Evolutionary conservation across 1,140 invertebrate species (phyloP).

Genomic region (Brachionus paranguensis): DNA sequence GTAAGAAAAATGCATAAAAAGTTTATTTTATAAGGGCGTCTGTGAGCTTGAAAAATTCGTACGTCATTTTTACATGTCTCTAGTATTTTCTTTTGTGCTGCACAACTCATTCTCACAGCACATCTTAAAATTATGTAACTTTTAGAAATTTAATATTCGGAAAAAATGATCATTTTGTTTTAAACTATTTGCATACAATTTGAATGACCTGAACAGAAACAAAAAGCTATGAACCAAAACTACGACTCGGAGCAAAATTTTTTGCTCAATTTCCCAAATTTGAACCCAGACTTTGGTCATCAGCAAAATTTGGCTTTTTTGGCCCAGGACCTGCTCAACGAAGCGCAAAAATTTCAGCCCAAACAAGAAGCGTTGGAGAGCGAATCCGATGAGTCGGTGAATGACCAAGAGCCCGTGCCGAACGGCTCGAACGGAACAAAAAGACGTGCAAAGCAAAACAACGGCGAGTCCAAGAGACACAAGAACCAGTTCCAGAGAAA

Average conservation of each 20-base stretch:
- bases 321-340: constrained; percentile 19
- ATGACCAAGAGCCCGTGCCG: not conserved
- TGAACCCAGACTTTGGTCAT: not conserved
- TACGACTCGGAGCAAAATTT: not conserved
- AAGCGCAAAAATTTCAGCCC: not conserved
- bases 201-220: not conserved
- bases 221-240: not conserved
- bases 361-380: not conserved
- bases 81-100: not conserved
- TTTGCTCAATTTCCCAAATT: not conserved
- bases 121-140: not conserved
- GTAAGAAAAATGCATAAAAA: not conserved
- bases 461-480: not conserved
- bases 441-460: not conserved
- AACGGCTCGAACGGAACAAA: not conserved
- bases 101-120: not conserved
- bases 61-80: not conserved
- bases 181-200: not conserved
- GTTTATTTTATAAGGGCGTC: not conserved
- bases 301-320: constrained; percentile 27
- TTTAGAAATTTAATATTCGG: not conserved
- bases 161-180: not conserved
- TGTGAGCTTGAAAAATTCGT: not conserved
- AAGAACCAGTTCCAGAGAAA: not conserved
- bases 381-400: not conserved